Percentiles rank a stretch among this genome's conserved stretches.
Conservation (phyloP, 2,888 invertebrate genomes). For the Andrena fulva region DNA sequence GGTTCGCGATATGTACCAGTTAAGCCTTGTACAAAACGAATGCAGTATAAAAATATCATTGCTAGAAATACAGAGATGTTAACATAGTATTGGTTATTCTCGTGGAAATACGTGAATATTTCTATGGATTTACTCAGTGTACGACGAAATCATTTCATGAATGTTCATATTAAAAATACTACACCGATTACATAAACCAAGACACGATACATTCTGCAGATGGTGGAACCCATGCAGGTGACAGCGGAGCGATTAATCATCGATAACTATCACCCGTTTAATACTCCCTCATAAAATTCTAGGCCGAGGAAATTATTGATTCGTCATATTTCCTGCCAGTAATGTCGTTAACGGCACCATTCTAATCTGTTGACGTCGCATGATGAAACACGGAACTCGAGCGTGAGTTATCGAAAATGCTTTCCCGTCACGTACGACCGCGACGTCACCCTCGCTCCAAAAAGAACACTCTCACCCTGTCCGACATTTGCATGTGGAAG, state of each 20-base stretch:
- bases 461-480: neutral
- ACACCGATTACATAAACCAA: slow-evolving; percentile 59
- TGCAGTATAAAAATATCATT: neutral
- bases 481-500: neutral
- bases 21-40: too few relatives aligned
- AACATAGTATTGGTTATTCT: neutral
- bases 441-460: too few relatives aligned
- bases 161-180: slow-evolving; percentile 41
- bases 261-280: slow-evolving; percentile 74
- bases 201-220: slow-evolving; percentile 56
- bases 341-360: slow-evolving; percentile 70
- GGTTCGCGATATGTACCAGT: too few relatives aligned
- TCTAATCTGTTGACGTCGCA: slow-evolving; percentile 63
- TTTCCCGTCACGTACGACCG: slow-evolving; percentile 6
- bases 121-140: neutral
- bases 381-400: slow-evolving; percentile 44
- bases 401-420: slow-evolving; percentile 54
- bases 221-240: slow-evolving; percentile 61
- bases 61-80: neutral
- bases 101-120: neutral
- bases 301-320: slow-evolving; percentile 76
- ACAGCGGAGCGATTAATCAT: slow-evolving; percentile 74
- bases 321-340: slow-evolving; percentile 75
- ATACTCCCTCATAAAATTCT: slow-evolving; percentile 76
- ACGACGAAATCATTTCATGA: neutral